phyloP scores from a whole-genome alignment of 2,888 invertebrate genomes.

The Cataglyphis livida region DNA sequence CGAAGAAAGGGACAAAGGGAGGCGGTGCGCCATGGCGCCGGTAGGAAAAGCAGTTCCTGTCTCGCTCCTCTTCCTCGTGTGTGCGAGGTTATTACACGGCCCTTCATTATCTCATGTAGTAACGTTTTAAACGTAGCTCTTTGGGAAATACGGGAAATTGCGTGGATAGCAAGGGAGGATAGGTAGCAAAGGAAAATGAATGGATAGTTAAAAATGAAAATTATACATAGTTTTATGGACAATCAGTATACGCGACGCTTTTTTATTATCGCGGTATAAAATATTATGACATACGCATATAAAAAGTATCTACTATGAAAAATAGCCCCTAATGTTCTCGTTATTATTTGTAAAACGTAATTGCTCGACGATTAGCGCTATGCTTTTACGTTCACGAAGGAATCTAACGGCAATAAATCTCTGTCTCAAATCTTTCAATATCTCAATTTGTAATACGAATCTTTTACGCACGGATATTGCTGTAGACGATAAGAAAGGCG shows the following conservation, averaged over 20 bases:
- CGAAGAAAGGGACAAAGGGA: conserved; percentile 64
- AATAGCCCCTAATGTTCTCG: background rate
- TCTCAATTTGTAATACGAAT: conserved; percentile 9
- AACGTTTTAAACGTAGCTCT: conserved; percentile 22
- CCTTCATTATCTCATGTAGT: conserved; percentile 66
- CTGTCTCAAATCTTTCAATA: background rate
- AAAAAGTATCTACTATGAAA: background rate
- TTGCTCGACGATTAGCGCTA: background rate
- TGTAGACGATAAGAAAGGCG: conserved; percentile 30
- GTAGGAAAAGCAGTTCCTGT: conserved; percentile 51
- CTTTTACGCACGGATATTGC: background rate
- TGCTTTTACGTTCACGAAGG: background rate
- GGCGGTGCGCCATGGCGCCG: conserved; percentile 42
- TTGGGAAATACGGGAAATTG: conserved; percentile 28
- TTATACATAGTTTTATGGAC: background rate
- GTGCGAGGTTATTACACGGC: conserved; percentile 47
- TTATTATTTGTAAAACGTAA: background rate
- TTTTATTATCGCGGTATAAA: background rate
- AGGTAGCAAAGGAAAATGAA: background rate
- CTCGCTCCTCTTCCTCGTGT: conserved; percentile 46
- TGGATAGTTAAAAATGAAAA: background rate
- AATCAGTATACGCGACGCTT: background rate
- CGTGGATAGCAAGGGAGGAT: background rate
- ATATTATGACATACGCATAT: background rate
- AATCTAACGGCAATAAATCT: conserved; percentile 29